Percentiles rank a stretch among this genome's conserved stretches.
These are phyloP conservation scores for Polydesmus complanatus DNA, from an alignment of 2,888 invertebrate genomes.

Conservation along the genomic window DNA sequence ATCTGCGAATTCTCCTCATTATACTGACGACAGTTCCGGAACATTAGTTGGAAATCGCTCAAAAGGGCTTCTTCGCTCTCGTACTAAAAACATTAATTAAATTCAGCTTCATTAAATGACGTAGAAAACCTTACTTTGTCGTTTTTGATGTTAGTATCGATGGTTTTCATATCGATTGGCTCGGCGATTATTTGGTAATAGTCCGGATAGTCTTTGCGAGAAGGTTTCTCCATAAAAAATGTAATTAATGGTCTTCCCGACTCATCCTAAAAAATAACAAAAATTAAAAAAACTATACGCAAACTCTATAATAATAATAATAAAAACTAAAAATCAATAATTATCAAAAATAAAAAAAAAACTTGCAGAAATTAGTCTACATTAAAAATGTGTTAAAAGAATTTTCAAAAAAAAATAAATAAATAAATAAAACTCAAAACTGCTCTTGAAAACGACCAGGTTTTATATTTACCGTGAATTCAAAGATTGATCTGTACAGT, in stretches of 20 bases:
- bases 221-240: constrained; percentile 92
- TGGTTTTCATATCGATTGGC: constrained; percentile 89
- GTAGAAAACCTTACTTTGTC: constrained; percentile 36
- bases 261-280: constrained; percentile 39
- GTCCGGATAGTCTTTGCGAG: constrained; percentile 83
- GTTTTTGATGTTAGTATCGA: constrained; percentile 74
- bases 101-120: not conserved
- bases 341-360: too few relatives aligned
- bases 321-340: too few relatives aligned
- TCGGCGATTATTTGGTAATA: constrained; percentile 87
- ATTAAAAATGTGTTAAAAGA: too few relatives aligned
- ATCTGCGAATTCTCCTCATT: constrained; percentile 94
- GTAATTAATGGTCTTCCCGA: constrained; percentile 75
- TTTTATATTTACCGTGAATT: constrained; percentile 32
- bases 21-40: constrained; percentile 89
- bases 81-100: constrained; percentile 33
- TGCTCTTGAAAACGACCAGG: too few relatives aligned
- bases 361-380: too few relatives aligned
- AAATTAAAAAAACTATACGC: constrained; percentile 21
- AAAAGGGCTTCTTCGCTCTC: constrained; percentile 44
- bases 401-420: too few relatives aligned
- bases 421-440: not conserved
- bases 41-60: constrained; percentile 68
- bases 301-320: too few relatives aligned
- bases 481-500: constrained; percentile 26